phyloP scores from a whole-genome alignment of 2,113 vertebrate species.

The Nothoprocta perdicaria region DNA sequence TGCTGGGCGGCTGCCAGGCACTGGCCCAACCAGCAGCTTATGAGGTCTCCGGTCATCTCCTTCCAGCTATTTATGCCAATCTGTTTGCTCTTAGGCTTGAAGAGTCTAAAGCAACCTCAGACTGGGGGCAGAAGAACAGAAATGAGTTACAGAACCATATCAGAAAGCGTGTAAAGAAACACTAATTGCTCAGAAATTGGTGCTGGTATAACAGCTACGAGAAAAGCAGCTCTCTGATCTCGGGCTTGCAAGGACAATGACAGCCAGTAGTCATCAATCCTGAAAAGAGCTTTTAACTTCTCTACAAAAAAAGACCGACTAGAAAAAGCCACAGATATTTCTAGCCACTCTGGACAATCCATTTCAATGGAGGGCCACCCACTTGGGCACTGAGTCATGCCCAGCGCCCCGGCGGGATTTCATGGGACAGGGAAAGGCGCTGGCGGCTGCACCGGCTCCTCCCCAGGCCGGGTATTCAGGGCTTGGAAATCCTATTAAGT shows the following conservation, averaged over 20 bases:
- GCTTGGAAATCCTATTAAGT: background rate
- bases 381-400: background rate
- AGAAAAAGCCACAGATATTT: background rate
- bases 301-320: background rate
- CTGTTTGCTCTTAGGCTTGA: background rate
- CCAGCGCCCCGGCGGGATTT: background rate
- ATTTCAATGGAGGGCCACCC: background rate
- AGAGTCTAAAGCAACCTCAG: background rate
- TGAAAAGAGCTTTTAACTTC: background rate
- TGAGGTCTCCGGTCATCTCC: background rate
- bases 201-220: background rate
- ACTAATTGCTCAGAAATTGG: background rate
- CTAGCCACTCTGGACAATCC: background rate
- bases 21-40: background rate
- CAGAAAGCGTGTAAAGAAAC: background rate
- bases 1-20: background rate
- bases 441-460: fast-evolving
- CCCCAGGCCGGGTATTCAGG: fast-evolving
- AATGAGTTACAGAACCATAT: background rate
- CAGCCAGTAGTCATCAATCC: background rate
- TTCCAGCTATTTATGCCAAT: background rate
- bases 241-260: background rate
- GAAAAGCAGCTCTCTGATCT: background rate
- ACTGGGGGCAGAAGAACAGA: background rate
- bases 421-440: background rate